Evolutionary conservation across 2,113 vertebrate species (phyloP).

Genomic region (Apodemus speciosus): DNA sequence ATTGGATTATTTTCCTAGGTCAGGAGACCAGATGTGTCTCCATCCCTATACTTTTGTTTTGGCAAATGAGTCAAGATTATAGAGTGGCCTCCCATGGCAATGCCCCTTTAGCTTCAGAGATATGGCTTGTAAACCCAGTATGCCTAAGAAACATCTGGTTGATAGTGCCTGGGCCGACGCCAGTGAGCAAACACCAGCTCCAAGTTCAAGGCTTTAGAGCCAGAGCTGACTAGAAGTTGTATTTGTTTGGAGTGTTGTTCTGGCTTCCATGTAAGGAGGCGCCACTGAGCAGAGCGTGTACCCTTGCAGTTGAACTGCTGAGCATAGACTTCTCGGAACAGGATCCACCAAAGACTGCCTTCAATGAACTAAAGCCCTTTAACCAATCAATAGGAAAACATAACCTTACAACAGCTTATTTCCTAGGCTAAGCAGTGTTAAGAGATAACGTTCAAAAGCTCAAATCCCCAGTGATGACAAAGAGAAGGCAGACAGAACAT

Average conservation of each 20-base stretch:
- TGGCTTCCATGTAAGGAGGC: background rate
- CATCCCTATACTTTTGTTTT: background rate
- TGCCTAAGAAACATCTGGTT: background rate
- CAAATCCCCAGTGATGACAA: background rate
- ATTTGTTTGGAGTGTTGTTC: background rate
- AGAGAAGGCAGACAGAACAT: background rate
- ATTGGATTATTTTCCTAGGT: background rate
- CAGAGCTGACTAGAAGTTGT: background rate
- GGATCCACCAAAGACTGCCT: background rate
- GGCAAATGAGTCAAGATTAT: background rate
- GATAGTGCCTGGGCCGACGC: background rate
- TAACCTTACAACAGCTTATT: background rate
- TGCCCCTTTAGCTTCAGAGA: background rate
- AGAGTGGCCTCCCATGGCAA: background rate
- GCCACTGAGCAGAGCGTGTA: background rate
- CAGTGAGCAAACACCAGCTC: background rate
- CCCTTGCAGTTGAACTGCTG: background rate
- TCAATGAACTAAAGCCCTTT: background rate
- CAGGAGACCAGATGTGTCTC: background rate
- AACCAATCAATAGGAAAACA: background rate
- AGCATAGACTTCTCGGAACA: background rate
- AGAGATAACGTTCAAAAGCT: background rate
- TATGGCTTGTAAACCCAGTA: background rate
- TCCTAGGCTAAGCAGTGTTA: background rate
- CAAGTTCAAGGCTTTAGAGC: slow-evolving; percentile 37